These are phyloP conservation scores for Piscicola geometra DNA, from an alignment of 2,888 invertebrate species.

Conservation along the genomic window DNA sequence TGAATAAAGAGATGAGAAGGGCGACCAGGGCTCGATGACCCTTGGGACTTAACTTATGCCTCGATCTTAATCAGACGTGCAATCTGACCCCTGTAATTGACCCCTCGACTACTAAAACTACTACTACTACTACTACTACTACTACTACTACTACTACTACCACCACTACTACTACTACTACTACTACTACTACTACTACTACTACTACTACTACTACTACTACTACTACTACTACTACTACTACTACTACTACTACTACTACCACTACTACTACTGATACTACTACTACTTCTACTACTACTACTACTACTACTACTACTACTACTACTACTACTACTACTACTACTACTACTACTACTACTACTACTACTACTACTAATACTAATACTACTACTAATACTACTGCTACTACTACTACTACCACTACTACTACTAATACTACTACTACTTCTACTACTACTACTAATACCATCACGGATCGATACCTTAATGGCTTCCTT, in stretches of 20 bases:
- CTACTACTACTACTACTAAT: conserved; percentile 22
- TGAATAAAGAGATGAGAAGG: neutral
- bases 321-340: conserved; percentile 23
- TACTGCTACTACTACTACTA: conserved; percentile 15
- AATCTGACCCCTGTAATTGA: too few species aligned
- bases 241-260: conserved; percentile 34
- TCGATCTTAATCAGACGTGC: too few species aligned
- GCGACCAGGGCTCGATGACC: too few species aligned
- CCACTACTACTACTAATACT: neutral
- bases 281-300: conserved; percentile 29
- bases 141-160: conserved; percentile 23
- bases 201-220: conserved; percentile 31
- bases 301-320: conserved; percentile 24
- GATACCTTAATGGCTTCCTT: too few species aligned
- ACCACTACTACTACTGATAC: conserved; percentile 35
- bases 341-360: conserved; percentile 23
- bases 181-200: conserved; percentile 35
- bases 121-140: conserved; percentile 35
- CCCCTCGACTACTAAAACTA: too few species aligned
- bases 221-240: conserved; percentile 30
- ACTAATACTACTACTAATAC: conserved; percentile 10
- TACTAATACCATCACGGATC: too few species aligned
- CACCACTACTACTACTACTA: conserved; percentile 33
- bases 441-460: neutral
- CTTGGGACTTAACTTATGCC: too few species aligned